Evolutionary conservation across 1,140 invertebrate species (phyloP).

Genomic region (Macrostomum lignano): DNA sequence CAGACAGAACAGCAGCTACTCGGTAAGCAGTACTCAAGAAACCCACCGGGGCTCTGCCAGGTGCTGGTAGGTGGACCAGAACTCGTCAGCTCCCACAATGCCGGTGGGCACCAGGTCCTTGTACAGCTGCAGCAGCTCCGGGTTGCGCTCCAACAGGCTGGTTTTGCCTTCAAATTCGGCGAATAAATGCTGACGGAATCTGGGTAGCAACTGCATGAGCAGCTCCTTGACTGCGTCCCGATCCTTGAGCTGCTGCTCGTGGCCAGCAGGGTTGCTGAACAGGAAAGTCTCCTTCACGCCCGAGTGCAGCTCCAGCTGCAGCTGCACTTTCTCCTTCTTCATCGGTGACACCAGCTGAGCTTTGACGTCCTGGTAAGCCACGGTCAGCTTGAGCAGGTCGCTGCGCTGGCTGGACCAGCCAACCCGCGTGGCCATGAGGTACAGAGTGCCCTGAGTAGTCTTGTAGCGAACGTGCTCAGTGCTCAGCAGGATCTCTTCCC

Average conservation of each 20-base stretch:
- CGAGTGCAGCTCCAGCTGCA: conserved; percentile 84
- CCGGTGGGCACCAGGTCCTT: conserved; percentile 65
- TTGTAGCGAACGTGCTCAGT: conserved; percentile 67
- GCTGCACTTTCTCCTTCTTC: conserved; percentile 82
- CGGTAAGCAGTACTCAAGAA: too few relatives aligned
- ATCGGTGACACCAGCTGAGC: conserved; percentile 93
- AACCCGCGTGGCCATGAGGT: conserved; percentile 70
- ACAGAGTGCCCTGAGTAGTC: conserved; percentile 74
- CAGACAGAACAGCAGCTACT: too few relatives aligned
- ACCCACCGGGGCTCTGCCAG: too few relatives aligned
- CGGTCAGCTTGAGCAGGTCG: conserved; percentile 61
- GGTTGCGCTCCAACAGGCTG: conserved; percentile 31
- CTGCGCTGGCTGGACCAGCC: conserved; percentile 71
- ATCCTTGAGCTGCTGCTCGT: conserved; percentile 52
- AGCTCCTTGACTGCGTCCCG: conserved; percentile 72
- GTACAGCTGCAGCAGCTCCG: conserved; percentile 32
- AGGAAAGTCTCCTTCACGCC: conserved; percentile 80
- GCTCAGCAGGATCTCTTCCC: conserved; percentile 66
- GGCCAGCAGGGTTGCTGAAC: conserved; percentile 59
- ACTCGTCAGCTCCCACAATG: conserved; percentile 72
- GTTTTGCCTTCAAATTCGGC: conserved; percentile 40
- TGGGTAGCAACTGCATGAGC: conserved; percentile 61
- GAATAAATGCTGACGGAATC: conserved; percentile 71
- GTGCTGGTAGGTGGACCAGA: too few relatives aligned
- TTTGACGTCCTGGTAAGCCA: conserved; percentile 81